phyloP scores from a whole-genome alignment of 2,113 vertebrate genomes.

The Picathartes gymnocephalus region DNA sequence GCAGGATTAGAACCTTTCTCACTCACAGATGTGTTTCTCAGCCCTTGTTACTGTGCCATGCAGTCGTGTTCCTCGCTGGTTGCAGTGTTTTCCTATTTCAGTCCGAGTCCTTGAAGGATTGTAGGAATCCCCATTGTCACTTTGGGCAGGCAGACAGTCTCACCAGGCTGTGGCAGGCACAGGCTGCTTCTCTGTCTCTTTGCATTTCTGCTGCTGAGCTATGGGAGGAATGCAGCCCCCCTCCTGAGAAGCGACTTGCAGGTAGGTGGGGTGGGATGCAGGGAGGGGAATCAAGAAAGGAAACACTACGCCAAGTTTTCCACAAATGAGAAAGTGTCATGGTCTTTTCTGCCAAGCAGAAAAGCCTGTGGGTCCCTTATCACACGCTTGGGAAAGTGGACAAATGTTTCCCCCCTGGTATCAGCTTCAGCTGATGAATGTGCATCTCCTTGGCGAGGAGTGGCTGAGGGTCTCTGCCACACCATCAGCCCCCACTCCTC shows the following conservation, averaged over 20 bases:
- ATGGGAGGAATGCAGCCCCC: not conserved
- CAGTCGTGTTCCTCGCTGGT: not conserved
- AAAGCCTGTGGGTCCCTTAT: not conserved
- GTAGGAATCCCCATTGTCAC: not conserved
- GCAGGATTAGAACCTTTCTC: not conserved
- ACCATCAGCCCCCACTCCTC: not conserved
- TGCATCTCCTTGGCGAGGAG: not conserved
- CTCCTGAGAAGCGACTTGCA: fast-evolving
- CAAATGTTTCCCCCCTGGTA: not conserved
- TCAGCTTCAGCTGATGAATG: not conserved
- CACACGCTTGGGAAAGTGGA: not conserved
- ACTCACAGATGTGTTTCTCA: not conserved
- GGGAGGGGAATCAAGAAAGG: not conserved
- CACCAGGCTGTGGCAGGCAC: not conserved
- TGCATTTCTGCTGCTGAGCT: not conserved
- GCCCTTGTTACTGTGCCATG: not conserved
- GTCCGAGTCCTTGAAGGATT: not conserved
- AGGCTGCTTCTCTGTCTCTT: not conserved
- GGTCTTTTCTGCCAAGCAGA: not conserved
- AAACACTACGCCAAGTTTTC: not conserved
- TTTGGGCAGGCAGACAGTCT: not conserved
- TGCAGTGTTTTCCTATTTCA: not conserved
- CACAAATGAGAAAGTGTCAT: not conserved
- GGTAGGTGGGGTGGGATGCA: not conserved
- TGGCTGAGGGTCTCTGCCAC: not conserved